Conservation (phyloP, 2,113 vertebrate species). For the Xenotilapia caudafasciata region DNA sequence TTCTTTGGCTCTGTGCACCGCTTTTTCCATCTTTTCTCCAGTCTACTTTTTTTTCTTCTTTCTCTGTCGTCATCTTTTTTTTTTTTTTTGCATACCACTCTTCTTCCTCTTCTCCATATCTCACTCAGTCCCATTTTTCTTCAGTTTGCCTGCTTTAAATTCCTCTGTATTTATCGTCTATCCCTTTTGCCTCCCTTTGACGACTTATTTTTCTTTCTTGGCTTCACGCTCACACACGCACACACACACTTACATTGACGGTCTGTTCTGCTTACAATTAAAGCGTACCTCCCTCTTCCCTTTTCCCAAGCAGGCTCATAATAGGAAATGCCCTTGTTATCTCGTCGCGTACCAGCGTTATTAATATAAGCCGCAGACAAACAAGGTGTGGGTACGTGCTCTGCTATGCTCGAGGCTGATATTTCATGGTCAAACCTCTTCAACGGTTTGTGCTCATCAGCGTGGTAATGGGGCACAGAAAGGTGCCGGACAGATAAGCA, state of each 20-base stretch:
- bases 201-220: neutral
- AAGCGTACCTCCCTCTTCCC: slow-evolving; percentile 53
- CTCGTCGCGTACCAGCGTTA: slow-evolving; percentile 26
- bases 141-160: slow-evolving; percentile 1
- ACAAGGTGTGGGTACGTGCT: slow-evolving; percentile 39
- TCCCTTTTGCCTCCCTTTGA: neutral
- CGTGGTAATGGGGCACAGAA: neutral
- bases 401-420: neutral
- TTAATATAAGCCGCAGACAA: slow-evolving; percentile 52
- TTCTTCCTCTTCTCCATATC: neutral
- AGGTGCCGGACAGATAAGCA: neutral
- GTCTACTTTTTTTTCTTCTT: neutral
- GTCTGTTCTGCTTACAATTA: slow-evolving; percentile 25
- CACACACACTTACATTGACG: neutral
- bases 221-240: neutral
- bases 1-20: neutral
- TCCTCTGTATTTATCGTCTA: neutral
- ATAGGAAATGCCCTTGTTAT: slow-evolving; percentile 63
- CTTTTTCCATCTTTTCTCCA: neutral
- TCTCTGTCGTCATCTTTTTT: neutral
- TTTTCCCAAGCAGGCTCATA: slow-evolving; percentile 45
- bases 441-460: neutral
- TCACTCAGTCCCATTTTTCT: neutral
- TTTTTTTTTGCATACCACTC: neutral
- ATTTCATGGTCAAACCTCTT: neutral